These are phyloP conservation scores for Ecdyonurus torrentis DNA, from an alignment of 2,888 invertebrate species.

Conservation along the genomic window DNA sequence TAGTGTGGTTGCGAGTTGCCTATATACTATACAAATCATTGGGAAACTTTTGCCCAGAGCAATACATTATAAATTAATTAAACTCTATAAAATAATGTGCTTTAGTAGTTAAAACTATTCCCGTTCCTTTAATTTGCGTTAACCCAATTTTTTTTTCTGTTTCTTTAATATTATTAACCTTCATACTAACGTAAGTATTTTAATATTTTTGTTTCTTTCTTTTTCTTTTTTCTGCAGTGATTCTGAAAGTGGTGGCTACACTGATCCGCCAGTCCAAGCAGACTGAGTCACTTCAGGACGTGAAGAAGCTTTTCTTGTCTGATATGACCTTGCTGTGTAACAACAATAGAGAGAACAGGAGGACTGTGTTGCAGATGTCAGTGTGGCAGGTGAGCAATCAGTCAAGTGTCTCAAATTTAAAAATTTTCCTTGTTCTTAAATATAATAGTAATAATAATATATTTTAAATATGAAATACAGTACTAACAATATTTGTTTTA, in stretches of 20 bases:
- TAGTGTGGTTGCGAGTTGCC: too few relatives aligned
- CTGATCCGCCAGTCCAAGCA: conserved; percentile 93
- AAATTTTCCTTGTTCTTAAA: too few relatives aligned
- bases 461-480: neutral
- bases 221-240: conserved; percentile 46
- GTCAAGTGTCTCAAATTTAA: too few relatives aligned
- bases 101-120: conserved; percentile 2
- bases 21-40: too few relatives aligned
- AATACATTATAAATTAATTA: too few relatives aligned
- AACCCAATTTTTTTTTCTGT: neutral
- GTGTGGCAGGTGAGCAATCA: conserved; percentile 77
- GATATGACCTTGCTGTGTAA: conserved; percentile 98
- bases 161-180: conserved; percentile 5
- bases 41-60: too few relatives aligned
- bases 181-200: neutral
- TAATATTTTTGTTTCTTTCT: conserved; percentile 3
- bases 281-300: conserved; percentile 75
- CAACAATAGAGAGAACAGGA: conserved; percentile 89
- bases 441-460: too few relatives aligned
- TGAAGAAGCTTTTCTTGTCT: conserved; percentile 89
- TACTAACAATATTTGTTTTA: conserved; percentile 20
- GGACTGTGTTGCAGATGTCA: conserved; percentile 98
- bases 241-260: conserved; percentile 96
- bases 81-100: too few relatives aligned
- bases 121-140: conserved; percentile 5